Conservation (phyloP, 1,140 invertebrate species). For the Euura saliciscinereae region DNA sequence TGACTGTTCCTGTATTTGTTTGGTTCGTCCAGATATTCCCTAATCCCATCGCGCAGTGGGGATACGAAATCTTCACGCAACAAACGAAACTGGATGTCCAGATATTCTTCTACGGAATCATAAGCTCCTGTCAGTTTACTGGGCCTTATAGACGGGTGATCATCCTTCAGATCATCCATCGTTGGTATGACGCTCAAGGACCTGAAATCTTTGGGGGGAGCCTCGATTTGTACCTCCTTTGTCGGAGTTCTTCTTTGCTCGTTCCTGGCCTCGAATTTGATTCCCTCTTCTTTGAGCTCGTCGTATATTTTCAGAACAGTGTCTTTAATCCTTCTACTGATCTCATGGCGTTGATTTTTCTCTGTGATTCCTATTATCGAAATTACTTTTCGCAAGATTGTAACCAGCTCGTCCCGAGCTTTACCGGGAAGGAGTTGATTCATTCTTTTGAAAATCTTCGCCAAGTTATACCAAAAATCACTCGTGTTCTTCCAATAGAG, state of each 20-base stretch:
- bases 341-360: slow-evolving; percentile 37
- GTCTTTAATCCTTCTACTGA: neutral
- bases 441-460: slow-evolving; percentile 46
- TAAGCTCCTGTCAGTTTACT: slow-evolving; percentile 70
- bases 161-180: slow-evolving; percentile 30
- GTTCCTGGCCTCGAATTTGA: slow-evolving; percentile 42
- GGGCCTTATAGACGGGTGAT: slow-evolving; percentile 58
- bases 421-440: slow-evolving; percentile 48
- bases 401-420: slow-evolving; percentile 41
- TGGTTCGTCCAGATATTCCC: slow-evolving; percentile 42
- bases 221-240: slow-evolving; percentile 39
- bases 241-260: slow-evolving; percentile 27
- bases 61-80: slow-evolving; percentile 75
- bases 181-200: slow-evolving; percentile 56
- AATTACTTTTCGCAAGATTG: slow-evolving; percentile 47
- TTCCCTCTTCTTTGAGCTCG: slow-evolving; percentile 39
- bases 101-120: slow-evolving; percentile 69
- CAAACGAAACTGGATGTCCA: slow-evolving; percentile 78
- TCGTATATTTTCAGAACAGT: slow-evolving; percentile 34
- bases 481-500: slow-evolving; percentile 52
- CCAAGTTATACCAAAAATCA: slow-evolving; percentile 53
- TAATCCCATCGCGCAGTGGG: slow-evolving; percentile 64
- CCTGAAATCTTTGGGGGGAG: slow-evolving; percentile 41
- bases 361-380: slow-evolving; percentile 47
- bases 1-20: neutral